Conservation (phyloP, 92 coral and sea anemone genomes). For the Nematostella vectensis region DNA sequence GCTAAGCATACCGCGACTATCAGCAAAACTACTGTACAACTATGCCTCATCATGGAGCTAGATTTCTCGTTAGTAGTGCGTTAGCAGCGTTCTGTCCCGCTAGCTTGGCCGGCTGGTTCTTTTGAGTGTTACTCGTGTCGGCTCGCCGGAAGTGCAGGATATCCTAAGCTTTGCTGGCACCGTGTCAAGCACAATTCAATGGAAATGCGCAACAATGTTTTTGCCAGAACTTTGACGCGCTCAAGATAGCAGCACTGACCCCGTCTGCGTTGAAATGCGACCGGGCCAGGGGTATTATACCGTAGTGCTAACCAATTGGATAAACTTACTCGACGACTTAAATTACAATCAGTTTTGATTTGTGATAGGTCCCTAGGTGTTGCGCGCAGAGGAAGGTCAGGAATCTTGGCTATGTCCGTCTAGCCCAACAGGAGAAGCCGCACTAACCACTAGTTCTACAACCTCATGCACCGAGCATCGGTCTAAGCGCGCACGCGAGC, state of each 20-base stretch:
- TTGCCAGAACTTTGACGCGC: not conserved
- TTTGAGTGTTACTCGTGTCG: constrained; percentile 29
- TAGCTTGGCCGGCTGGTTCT: constrained; percentile 6
- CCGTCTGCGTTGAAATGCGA: not conserved
- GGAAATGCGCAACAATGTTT: constrained; percentile 1
- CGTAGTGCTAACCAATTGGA: not conserved
- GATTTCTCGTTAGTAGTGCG: no score
- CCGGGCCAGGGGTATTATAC: not conserved
- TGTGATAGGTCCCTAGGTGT: constrained; percentile 10
- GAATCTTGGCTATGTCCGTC: constrained; percentile 57
- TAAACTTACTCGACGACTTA: not conserved
- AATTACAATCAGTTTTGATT: constrained; percentile 12
- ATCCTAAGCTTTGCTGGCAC: constrained; percentile 29
- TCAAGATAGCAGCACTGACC: not conserved
- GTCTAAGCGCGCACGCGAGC: no score
- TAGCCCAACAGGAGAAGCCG: constrained; percentile 29
- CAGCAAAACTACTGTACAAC: constrained; percentile 7
- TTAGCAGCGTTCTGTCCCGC: no score
- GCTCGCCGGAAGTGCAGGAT: constrained; percentile 35
- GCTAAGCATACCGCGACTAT: constrained; percentile 10
- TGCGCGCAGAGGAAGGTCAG: constrained; percentile 55
- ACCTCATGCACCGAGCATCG: no score
- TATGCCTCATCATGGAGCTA: constrained; percentile 12
- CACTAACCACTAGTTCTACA: not conserved
- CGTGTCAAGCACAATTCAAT: constrained; percentile 31